Evolutionary conservation across 2,113 vertebrate genomes (phyloP).

Genomic region (Clarias batrachus): DNA sequence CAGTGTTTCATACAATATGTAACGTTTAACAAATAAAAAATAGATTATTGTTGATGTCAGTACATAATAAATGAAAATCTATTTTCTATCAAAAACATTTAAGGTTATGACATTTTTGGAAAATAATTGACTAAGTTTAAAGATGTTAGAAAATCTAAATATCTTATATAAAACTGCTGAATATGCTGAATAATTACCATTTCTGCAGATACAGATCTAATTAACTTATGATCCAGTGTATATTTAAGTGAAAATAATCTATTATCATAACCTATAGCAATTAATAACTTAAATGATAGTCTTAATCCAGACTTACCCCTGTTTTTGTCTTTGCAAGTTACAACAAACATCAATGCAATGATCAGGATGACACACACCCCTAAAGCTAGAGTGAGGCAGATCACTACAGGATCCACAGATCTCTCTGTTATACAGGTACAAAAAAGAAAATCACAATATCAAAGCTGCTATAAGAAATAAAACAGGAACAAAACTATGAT

Average conservation of each 20-base stretch:
- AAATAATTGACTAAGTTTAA: too few species aligned
- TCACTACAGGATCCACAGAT: background rate
- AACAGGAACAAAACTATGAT: background rate
- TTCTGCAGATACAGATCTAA: background rate
- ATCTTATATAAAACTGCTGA: background rate
- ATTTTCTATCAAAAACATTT: background rate
- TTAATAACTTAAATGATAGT: background rate
- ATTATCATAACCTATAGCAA: background rate
- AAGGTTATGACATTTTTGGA: too few species aligned
- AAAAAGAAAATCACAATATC: background rate
- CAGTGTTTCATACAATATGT: background rate
- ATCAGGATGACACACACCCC: background rate
- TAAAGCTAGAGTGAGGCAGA: background rate
- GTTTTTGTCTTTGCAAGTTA: background rate
- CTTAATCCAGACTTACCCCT: background rate
- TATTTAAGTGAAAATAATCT: background rate
- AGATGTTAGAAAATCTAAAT: background rate
- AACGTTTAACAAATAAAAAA: background rate
- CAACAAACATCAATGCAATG: background rate
- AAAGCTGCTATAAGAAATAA: background rate
- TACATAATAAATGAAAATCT: background rate
- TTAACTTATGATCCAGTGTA: background rate
- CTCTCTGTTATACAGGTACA: background rate
- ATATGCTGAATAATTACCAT: background rate
- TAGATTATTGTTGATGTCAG: background rate